phyloP scores from a whole-genome alignment of 2,797 vertebrate species.

The Hylomyscus alleni region DNA sequence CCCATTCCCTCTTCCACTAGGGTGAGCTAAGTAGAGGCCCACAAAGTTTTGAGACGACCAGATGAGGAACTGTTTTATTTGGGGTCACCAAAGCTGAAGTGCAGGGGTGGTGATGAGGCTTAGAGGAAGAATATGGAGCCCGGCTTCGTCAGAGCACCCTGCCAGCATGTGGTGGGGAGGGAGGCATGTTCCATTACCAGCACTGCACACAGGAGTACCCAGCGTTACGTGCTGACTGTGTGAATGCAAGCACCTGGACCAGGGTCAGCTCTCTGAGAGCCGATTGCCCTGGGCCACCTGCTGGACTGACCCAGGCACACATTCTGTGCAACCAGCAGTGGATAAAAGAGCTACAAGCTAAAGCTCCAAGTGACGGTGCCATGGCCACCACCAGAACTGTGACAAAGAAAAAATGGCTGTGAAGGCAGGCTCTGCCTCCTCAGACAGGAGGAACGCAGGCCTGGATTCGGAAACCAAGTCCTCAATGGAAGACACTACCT shows the following conservation, averaged over 20 bases:
- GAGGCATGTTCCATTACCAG: neutral
- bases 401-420: slow-evolving; percentile 58
- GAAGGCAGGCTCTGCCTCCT: slow-evolving; percentile 73
- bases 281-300: neutral
- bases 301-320: neutral
- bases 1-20: neutral
- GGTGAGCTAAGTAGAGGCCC: neutral
- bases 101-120: neutral
- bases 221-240: neutral
- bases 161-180: neutral
- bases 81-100: neutral
- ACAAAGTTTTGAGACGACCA: neutral
- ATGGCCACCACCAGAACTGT: neutral
- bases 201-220: neutral
- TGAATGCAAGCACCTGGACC: neutral
- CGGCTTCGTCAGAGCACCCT: neutral
- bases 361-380: neutral
- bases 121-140: neutral
- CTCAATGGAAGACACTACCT: slow-evolving; percentile 66
- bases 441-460: slow-evolving; percentile 65
- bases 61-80: neutral
- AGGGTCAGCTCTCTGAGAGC: neutral
- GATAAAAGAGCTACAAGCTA: neutral
- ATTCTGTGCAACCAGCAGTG: neutral
- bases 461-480: slow-evolving; percentile 78